A percentile compares a stretch with the other conserved stretches of the same genome.
Evolutionary conservation across 2,113 vertebrate species (phyloP).

Genomic region (Progne subis): DNA sequence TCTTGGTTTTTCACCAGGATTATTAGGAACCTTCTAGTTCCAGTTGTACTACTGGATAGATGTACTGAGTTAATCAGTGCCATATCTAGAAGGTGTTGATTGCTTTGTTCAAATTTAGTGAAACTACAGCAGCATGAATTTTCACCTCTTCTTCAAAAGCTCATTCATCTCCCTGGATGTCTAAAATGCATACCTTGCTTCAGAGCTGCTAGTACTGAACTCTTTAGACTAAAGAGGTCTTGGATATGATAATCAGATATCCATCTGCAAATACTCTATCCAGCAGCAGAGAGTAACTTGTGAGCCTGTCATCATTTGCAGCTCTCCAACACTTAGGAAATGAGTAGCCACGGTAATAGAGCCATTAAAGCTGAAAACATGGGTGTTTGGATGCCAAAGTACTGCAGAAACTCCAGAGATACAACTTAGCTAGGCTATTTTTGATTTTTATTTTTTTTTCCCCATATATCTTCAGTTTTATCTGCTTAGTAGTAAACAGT

Average conservation of each 20-base stretch:
- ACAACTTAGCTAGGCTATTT: not conserved
- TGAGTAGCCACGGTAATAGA: not conserved
- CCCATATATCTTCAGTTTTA: not conserved
- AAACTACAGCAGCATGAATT: not conserved
- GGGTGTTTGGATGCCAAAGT: not conserved
- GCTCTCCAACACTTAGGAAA: not conserved
- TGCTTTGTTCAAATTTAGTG: not conserved
- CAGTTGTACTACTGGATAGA: not conserved
- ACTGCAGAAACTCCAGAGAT: not conserved
- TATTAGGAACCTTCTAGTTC: not conserved
- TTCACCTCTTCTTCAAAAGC: not conserved
- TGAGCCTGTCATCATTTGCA: not conserved
- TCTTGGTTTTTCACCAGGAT: not conserved
- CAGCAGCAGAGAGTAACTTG: not conserved
- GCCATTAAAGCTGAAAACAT: not conserved
- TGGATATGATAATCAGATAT: not conserved
- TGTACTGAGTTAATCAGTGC: not conserved
- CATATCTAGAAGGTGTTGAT: not conserved
- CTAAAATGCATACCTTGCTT: not conserved
- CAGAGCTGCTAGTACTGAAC: not conserved
- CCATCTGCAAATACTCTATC: not conserved
- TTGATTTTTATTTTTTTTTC: not conserved
- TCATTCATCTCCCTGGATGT: not conserved
- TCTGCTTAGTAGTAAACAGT: not conserved
- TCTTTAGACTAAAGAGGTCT: not conserved